These are phyloP conservation scores for Oreochromis aureus DNA, from an alignment of 2,113 vertebrate species.

Conservation along the genomic window DNA sequence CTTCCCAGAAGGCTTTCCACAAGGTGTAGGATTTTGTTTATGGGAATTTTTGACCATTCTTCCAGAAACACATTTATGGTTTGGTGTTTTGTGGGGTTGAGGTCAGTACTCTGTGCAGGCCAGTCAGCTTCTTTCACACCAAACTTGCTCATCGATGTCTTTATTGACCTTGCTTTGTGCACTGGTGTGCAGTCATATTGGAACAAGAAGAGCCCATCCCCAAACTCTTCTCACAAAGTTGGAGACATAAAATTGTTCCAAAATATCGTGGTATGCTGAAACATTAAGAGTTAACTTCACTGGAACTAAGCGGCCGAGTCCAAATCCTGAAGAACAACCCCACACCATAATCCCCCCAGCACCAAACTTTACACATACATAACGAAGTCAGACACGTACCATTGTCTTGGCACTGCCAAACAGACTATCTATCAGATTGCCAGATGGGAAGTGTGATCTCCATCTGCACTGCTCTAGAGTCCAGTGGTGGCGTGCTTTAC, in stretches of 20 bases:
- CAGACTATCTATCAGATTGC: not conserved
- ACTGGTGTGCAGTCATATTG: not conserved
- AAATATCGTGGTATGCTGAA: not conserved
- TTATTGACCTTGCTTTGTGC: not conserved
- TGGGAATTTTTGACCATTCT: not conserved
- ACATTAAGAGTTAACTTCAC: not conserved
- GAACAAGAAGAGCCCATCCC: not conserved
- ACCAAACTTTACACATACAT: not conserved
- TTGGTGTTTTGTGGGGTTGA: not conserved
- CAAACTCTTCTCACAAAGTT: not conserved
- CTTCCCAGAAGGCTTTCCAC: not conserved
- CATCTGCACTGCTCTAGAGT: not conserved
- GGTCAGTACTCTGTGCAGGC: not conserved
- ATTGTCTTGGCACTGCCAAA: not conserved
- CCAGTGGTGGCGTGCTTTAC: not conserved
- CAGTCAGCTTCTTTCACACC: not conserved
- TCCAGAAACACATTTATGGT: not conserved
- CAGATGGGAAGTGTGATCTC: not conserved
- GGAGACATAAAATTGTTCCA: not conserved
- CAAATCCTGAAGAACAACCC: not conserved
- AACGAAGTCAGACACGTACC: not conserved
- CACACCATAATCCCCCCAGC: not conserved
- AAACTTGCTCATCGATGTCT: not conserved
- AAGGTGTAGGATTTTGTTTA: not conserved
- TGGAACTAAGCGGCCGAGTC: not conserved